Percentiles rank a stretch among this genome's conserved stretches.
These are phyloP conservation scores for Thamnophis sirtalis DNA, from an alignment of 2,113 vertebrate genomes.

Conservation along the genomic window DNA sequence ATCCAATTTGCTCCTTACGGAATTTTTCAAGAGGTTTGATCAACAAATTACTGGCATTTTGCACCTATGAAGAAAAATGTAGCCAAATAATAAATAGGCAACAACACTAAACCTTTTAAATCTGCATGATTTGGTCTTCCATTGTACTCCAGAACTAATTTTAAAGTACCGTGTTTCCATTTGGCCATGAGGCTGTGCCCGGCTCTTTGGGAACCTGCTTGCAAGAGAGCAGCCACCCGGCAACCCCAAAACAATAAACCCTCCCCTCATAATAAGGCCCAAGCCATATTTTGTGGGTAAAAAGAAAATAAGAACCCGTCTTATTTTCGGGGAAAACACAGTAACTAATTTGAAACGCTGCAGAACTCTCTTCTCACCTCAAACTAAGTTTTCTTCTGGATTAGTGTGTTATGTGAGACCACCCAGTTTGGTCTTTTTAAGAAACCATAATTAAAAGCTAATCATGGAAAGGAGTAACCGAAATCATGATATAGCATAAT, in stretches of 20 bases:
- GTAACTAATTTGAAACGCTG: too few relatives aligned
- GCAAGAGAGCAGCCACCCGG: too few relatives aligned
- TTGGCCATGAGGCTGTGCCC: too few relatives aligned
- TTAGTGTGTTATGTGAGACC: neutral
- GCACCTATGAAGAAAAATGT: conserved; percentile 72
- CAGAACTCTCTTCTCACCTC: too few relatives aligned
- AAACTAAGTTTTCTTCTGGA: neutral
- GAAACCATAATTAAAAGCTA: neutral
- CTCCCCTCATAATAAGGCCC: too few relatives aligned
- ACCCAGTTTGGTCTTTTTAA: neutral
- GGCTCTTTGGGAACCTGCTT: too few relatives aligned
- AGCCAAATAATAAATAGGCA: neutral
- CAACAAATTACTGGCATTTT: conserved; percentile 91
- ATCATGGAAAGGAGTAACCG: neutral
- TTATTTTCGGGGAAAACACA: too few relatives aligned
- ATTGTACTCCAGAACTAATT: neutral
- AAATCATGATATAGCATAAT: neutral
- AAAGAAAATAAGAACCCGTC: too few relatives aligned
- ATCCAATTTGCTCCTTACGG: conserved; percentile 91
- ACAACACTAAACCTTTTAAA: neutral
- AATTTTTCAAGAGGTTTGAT: conserved; percentile 96
- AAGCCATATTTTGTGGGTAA: too few relatives aligned
- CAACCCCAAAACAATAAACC: too few relatives aligned
- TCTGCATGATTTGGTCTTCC: neutral
- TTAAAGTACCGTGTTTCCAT: too few relatives aligned